A percentile compares a stretch with the other conserved stretches of the same genome.
These are phyloP conservation scores for Hedychridium roseum DNA, from an alignment of 2,888 invertebrate genomes.

Conservation along the genomic window DNA sequence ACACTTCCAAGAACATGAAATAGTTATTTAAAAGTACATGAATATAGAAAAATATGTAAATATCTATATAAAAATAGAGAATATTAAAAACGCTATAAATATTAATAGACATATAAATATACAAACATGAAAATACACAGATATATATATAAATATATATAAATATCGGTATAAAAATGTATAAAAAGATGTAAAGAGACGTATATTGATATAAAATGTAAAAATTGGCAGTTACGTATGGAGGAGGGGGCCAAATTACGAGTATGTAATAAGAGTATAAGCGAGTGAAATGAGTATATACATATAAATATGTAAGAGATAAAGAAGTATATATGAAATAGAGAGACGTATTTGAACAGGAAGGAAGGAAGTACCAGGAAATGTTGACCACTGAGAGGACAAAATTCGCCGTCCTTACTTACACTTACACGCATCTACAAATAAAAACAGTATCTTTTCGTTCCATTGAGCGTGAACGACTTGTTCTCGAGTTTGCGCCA, in stretches of 20 bases:
- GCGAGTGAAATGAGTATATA: conserved; percentile 32
- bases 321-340: conserved; percentile 6
- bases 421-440: too few relatives aligned
- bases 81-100: conserved; percentile 27
- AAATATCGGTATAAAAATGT: conserved; percentile 34
- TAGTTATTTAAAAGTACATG: conserved; percentile 29
- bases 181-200: conserved; percentile 22
- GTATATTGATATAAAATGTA: conserved; percentile 4
- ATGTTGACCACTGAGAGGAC: too few relatives aligned
- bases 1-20: conserved; percentile 6
- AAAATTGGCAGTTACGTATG: conserved; percentile 11
- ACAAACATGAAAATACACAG: conserved; percentile 28
- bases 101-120: conserved; percentile 28
- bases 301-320: conserved; percentile 29
- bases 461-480: too few relatives aligned
- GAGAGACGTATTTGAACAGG: conserved; percentile 31
- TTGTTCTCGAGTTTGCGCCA: too few relatives aligned
- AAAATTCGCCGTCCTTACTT: too few relatives aligned
- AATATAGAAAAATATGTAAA: conserved; percentile 34
- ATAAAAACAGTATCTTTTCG: too few relatives aligned
- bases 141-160: conserved; percentile 28
- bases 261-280: conserved; percentile 36
- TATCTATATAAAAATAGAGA: conserved; percentile 28
- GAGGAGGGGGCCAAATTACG: conserved; percentile 19
- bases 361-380: conserved; percentile 38